Base-by-base conservation (phyloP, 2,113 vertebrate species). In the Ammodytes marinus region DNA sequence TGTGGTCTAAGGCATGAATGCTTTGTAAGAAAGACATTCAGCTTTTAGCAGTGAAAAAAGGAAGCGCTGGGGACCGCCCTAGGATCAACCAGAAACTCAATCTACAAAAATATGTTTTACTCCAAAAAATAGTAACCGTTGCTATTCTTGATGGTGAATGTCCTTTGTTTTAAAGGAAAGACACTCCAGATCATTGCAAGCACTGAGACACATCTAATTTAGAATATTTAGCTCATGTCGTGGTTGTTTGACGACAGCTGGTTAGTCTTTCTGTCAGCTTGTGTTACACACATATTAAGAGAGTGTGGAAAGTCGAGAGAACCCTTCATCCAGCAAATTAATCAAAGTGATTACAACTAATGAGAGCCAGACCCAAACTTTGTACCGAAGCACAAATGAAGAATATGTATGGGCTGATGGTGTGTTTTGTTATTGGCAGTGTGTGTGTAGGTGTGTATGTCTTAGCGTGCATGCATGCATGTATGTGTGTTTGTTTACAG, bases 321-420 rank as follows among this genome's bases (percentile, higher is more conserved):
- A 47, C 64, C 63, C 74, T 84, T 84, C 68, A 63, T 86, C 59
- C 50, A 52, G 74, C 70, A 78, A 78, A 85, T 88, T 73, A 84
- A 87, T 86, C 43, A 85, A 83, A 50, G 50, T 55, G 43, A 85
- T 87, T 63, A 71, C 13, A 79, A 15, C 75, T 80, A 84, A 82
- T 54, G 55, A 84, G 76, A 84, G 52, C 58, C 4, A 14, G 43
- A 69, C 47, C 61, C 42, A 55, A 60, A 77, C 46, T 4, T 42
- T 47, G 43, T 0, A 3, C 68, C 55, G 53, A 53, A 63, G 39
- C 27, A 8, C 49, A 79, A 79, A 82, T 50, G 63, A 75, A 73
- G 40, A 80, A 69, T 40, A 66, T 74, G 37, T 72, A 60, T 65
- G 50, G 11, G 58, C 47, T 66, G 49, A 71, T 45, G 52, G 43